Conservation (phyloP, 2,888 invertebrate species). For the Notodromas monacha region DNA sequence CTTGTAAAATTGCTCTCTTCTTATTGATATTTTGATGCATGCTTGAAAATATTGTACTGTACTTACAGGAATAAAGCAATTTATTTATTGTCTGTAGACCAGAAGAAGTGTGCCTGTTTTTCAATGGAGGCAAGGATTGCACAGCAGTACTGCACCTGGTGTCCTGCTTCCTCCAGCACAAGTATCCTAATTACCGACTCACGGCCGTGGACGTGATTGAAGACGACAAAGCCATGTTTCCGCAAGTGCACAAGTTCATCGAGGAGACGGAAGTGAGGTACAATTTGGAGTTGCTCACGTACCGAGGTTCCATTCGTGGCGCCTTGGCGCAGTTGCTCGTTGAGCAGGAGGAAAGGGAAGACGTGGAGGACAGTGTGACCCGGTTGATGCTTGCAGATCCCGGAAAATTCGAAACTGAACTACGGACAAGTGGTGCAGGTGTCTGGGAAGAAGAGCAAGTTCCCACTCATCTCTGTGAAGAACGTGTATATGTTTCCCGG, state of each 20-base stretch:
- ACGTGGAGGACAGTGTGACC: no score
- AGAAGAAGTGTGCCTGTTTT: conserved; percentile 51
- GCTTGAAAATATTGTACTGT: no score
- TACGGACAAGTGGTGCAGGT: conserved; percentile 19
- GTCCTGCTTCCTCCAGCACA: conserved; percentile 18
- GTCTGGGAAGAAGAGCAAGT: conserved; percentile 18
- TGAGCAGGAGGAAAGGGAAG: no score
- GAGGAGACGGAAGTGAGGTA: conserved; percentile 29
- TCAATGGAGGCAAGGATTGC: conserved; percentile 97
- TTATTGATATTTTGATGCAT: no score
- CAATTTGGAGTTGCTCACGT: conserved; percentile 30
- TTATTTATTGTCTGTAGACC: conserved; percentile 23
- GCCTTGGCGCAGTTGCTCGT: conserved; percentile 29
- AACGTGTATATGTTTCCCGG: conserved; percentile 39
- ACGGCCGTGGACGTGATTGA: conserved; percentile 51
- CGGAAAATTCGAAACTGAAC: conserved; percentile 17
- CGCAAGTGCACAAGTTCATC: conserved; percentile 51
- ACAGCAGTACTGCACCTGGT: conserved; percentile 51
- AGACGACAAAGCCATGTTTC: conserved; percentile 42
- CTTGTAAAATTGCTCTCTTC: no score
- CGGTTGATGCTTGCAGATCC: no score
- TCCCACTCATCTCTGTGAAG: conserved; percentile 19
- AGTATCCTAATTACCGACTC: conserved; percentile 15
- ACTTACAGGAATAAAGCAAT: conserved; percentile 6
- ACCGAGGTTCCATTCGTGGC: conserved; percentile 32